Evolutionary conservation across 2,797 vertebrate genomes (phyloP).

Genomic region (Tenualosa ilisha): DNA sequence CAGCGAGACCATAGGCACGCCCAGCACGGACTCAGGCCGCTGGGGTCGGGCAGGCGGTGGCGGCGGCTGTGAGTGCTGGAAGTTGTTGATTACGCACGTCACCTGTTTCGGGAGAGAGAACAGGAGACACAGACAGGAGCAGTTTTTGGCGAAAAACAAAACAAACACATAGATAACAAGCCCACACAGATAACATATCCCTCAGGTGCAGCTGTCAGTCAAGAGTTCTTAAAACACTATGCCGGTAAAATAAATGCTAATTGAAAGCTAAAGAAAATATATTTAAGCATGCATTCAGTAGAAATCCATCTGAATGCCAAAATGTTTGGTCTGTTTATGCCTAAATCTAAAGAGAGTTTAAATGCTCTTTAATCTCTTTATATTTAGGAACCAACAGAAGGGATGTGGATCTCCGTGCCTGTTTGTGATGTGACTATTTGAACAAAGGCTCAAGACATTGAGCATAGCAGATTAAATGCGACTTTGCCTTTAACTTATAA

Average conservation of each 20-base stretch:
- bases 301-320: background rate
- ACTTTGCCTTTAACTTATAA: background rate
- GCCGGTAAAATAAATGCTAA: background rate
- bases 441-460: background rate
- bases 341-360: background rate
- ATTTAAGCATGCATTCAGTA: background rate
- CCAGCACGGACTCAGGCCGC: conserved; percentile 68
- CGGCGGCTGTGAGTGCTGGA: conserved; percentile 72
- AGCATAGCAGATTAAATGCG: background rate
- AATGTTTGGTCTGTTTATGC: background rate
- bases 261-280: background rate
- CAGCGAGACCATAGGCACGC: conserved; percentile 74
- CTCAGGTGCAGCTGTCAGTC: background rate
- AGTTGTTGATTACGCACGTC: conserved; percentile 89
- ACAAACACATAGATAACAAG: background rate
- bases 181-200: background rate
- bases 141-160: background rate
- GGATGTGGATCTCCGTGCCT: background rate
- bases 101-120: conserved; percentile 68
- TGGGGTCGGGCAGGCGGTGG: conserved; percentile 58
- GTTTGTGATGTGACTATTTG: background rate
- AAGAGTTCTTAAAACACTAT: background rate
- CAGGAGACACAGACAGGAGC: conserved; percentile 30
- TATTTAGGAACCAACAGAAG: background rate
- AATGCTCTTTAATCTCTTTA: background rate